Evolutionary conservation across 23 tunicate genomes (phyloP), one percentile per base, ranked within the genome.

Genomic region (Halocynthia aurantium): DNA sequence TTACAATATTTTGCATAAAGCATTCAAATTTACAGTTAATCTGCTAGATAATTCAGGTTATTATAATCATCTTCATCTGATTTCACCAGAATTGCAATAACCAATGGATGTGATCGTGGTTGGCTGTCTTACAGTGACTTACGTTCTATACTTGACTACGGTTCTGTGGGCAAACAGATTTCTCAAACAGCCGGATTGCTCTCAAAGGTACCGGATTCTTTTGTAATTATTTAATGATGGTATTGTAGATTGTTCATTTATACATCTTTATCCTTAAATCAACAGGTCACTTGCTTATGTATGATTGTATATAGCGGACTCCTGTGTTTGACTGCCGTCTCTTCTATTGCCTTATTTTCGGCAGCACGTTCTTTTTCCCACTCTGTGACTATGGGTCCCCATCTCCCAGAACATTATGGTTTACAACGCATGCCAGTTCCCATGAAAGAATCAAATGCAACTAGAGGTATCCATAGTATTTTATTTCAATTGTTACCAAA

Each of bases 261-360:
- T 68, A 18, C 44, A 15, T 18, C 72, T 68, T 21, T 13, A 22
- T 19, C 22, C 72, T 67, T 67, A 4, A 12, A 12, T 55, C 19
- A 18, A 18, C 78, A 74, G 78, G 78, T 49, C 62, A 74, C 78
- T 17, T 74, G 78, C 31, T 51, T 20, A 53, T 74, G 78, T 31
- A 54, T 54, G 62, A 10, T 74, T 53, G 31, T 74, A 19, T 74
- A 74, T 54, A 74, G 78, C 31, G 78, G 78, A 56, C 78, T 74
- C 9, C 64, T 74, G 8, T 74, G 78, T 74, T 10, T 74, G n/a
- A 53, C 78, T 74, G 78, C 78, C 78, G 20, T 74, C 62, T 54
- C 78, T 20, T 74, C 78, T 13, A 64, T 53, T 55, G 78, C 78
- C 18, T 31, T 74, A 18, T 62, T 74, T 9, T 8, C 78, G 9